These are phyloP conservation scores for fruit fly (Drosophila melanogaster) DNA, from an alignment of 1,140 invertebrate genomes.

Conservation along the genomic window DNA sequence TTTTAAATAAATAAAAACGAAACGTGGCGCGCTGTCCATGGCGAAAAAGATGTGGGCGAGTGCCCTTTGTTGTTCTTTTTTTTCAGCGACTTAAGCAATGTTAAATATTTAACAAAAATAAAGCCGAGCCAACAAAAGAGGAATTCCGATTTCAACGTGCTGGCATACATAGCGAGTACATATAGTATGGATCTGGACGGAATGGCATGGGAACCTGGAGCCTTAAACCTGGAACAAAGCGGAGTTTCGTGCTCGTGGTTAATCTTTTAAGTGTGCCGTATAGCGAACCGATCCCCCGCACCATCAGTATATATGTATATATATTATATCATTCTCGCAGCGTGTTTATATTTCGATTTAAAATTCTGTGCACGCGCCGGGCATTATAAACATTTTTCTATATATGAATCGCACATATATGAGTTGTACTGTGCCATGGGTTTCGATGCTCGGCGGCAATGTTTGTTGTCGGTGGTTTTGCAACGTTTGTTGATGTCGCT, in stretches of 20 bases:
- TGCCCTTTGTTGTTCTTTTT: slow-evolving; percentile 65
- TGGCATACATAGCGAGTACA: slow-evolving; percentile 9
- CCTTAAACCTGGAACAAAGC: slow-evolving; percentile 25
- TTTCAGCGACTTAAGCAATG: slow-evolving; percentile 75
- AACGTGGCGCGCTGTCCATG: slow-evolving; percentile 44
- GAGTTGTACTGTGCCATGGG: slow-evolving; percentile 1
- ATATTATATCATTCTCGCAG: slow-evolving; percentile 12
- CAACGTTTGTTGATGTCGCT: slow-evolving; percentile 19
- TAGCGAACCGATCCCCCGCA: slow-evolving; percentile 11
- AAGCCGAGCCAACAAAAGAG: slow-evolving; percentile 58
- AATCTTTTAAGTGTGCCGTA: slow-evolving; percentile 77
- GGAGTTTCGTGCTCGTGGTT: slow-evolving; percentile 65
- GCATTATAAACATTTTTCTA: slow-evolving; percentile 71
- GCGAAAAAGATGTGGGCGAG: slow-evolving; percentile 40
- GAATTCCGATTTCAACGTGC: slow-evolving; percentile 44
- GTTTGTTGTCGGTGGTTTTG: slow-evolving; percentile 53
- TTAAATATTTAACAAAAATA: slow-evolving; percentile 76
- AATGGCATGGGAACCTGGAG: slow-evolving; percentile 9
- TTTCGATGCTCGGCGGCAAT: slow-evolving; percentile 18
- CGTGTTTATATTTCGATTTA: slow-evolving; percentile 73
- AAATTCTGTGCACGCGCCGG: slow-evolving; percentile 74
- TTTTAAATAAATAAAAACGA: slow-evolving; percentile 33
- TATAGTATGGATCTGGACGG: slow-evolving; percentile 6
- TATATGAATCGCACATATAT: slow-evolving; percentile 44
- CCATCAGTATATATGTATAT: slow-evolving; percentile 2